These are phyloP conservation scores for Mionectes macconnelli DNA, from an alignment of 2,113 vertebrate species.

Conservation along the genomic window DNA sequence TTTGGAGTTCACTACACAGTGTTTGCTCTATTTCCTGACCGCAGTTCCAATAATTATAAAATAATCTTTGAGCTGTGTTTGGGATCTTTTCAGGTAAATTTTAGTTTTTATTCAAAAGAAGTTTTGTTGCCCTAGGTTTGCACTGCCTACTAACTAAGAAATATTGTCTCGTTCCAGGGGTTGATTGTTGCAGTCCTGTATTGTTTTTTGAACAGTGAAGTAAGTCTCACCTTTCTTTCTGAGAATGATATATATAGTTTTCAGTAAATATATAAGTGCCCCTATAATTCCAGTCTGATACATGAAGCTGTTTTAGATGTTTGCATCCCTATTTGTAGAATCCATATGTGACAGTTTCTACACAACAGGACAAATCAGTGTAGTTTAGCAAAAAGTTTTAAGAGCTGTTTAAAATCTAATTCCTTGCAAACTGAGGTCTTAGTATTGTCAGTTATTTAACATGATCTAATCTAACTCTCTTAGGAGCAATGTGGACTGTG, in stretches of 20 bases:
- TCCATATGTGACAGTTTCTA: not conserved
- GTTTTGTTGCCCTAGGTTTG: not conserved
- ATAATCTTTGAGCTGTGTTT: slow-evolving; percentile 89
- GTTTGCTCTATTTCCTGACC: slow-evolving; percentile 80
- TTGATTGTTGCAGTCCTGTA: slow-evolving; percentile 88
- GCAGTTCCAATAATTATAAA: slow-evolving; percentile 76
- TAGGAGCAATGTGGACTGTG: not conserved
- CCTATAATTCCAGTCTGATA: not conserved
- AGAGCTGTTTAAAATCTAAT: not conserved
- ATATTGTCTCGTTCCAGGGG: slow-evolving; percentile 73
- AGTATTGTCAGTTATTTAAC: not conserved
- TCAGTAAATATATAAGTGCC: not conserved
- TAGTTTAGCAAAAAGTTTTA: not conserved
- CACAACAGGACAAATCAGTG: not conserved
- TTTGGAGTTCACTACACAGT: slow-evolving; percentile 91
- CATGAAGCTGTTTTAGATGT: not conserved
- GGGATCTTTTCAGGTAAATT: slow-evolving; percentile 91
- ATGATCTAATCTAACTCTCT: not conserved
- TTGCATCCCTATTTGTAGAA: not conserved
- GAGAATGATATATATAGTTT: not conserved
- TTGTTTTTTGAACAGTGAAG: slow-evolving; percentile 92
- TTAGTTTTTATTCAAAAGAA: not conserved
- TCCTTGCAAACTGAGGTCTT: not conserved
- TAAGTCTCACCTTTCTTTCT: slow-evolving; percentile 61
- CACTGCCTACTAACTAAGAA: not conserved